Evolutionary conservation across 1,140 invertebrate genomes (phyloP).

Genomic region (Bombus cullumanus): DNA sequence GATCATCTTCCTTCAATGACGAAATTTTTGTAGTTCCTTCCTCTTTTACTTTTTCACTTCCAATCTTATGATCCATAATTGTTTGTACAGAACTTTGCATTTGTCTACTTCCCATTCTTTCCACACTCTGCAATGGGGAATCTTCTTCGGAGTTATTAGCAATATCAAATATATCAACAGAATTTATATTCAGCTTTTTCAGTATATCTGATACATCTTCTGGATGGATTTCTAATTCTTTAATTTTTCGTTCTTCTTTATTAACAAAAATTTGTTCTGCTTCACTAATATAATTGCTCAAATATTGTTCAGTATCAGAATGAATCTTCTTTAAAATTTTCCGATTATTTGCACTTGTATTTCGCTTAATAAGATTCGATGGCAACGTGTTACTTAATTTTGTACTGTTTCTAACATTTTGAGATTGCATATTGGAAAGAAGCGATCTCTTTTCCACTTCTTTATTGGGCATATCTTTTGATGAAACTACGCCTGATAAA

Average conservation of each 20-base stretch:
- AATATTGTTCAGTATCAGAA: constrained; percentile 50
- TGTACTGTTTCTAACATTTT: background rate
- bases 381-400: background rate
- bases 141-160: background rate
- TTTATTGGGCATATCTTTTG: background rate
- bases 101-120: background rate
- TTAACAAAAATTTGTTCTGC: background rate
- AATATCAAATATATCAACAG: constrained; percentile 40
- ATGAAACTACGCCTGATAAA: background rate
- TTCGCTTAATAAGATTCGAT: background rate
- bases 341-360: background rate
- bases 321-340: constrained; percentile 7
- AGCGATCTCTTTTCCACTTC: background rate
- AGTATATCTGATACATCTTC: constrained; percentile 42
- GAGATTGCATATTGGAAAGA: background rate
- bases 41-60: background rate
- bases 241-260: background rate
- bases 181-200: constrained; percentile 46
- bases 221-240: constrained; percentile 13
- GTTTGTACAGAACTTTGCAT: background rate
- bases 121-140: background rate
- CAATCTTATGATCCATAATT: background rate
- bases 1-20: background rate
- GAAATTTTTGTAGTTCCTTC: background rate
- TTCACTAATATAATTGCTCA: constrained; percentile 33